Conservation (phyloP, 2,888 invertebrate species). For the Orthosia gothica region DNA sequence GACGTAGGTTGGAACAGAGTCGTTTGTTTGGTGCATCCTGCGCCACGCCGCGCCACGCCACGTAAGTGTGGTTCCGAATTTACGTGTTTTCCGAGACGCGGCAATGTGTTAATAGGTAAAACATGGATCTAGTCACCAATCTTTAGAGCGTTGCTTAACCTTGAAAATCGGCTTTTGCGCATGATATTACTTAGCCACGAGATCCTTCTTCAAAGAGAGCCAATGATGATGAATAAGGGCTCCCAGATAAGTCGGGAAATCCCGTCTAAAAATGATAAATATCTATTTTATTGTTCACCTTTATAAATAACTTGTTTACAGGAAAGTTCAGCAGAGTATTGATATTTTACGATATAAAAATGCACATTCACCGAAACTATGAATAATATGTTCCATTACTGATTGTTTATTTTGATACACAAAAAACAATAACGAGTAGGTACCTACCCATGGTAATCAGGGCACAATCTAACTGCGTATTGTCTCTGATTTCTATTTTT, state of each 20-base stretch:
- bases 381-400: slow-evolving; percentile 11
- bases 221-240: background rate
- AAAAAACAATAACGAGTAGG: slow-evolving; percentile 30
- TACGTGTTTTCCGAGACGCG: no score
- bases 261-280: background rate
- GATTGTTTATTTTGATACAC: slow-evolving; percentile 13
- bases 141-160: no score
- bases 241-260: background rate
- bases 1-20: no score
- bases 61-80: no score
- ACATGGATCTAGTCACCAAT: no score
- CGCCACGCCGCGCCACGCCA: no score
- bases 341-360: slow-evolving; percentile 13
- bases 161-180: no score
- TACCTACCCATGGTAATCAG: background rate
- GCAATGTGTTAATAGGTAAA: no score
- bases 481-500: background rate
- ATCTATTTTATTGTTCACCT: background rate
- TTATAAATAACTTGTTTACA: slow-evolving; percentile 8
- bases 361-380: slow-evolving; percentile 5
- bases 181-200: no score
- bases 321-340: background rate
- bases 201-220: background rate
- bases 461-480: slow-evolving; percentile 21
- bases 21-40: no score